phyloP scores from a whole-genome alignment of 2,888 invertebrate species.

The Pachliopta kotzebuea region DNA sequence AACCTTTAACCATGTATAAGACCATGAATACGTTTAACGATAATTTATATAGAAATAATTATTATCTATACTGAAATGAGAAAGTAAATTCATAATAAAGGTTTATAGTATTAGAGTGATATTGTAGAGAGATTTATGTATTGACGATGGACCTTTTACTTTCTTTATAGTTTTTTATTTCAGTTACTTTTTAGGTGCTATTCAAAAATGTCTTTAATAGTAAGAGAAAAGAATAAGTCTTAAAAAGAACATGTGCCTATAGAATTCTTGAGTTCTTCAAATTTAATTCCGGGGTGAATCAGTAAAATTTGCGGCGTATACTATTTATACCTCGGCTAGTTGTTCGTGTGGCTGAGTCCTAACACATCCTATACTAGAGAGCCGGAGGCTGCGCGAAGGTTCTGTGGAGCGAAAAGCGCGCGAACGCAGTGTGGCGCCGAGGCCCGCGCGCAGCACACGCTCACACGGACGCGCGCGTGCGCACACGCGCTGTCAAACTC shows the following conservation, averaged over 20 bases:
- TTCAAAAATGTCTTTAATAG: no score
- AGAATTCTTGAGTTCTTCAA: no score
- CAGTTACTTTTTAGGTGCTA: no score
- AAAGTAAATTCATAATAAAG: no score
- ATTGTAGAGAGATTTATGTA: no score
- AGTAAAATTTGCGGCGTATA: constrained; percentile 50
- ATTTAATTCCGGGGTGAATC: constrained; percentile 3
- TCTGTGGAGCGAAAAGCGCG: constrained; percentile 76
- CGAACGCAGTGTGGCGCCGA: constrained; percentile 78
- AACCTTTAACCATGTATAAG: constrained; percentile 42
- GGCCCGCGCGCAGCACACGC: constrained; percentile 75
- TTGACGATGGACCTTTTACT: no score
- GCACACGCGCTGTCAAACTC: constrained; percentile 59
- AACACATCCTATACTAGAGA: constrained; percentile 58
- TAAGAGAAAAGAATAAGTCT: no score
- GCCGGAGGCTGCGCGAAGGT: constrained; percentile 68
- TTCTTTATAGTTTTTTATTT: no score
- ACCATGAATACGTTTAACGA: constrained; percentile 18
- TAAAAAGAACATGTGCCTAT: no score
- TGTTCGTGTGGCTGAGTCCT: constrained; percentile 32
- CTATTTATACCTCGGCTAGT: constrained; percentile 31
- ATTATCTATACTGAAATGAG: not conserved
- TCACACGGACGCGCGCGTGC: constrained; percentile 60
- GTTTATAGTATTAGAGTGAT: no score
- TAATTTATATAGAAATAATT: not conserved